These are phyloP conservation scores for Nycteola revayana DNA, from an alignment of 2,888 invertebrate genomes.

Conservation along the genomic window DNA sequence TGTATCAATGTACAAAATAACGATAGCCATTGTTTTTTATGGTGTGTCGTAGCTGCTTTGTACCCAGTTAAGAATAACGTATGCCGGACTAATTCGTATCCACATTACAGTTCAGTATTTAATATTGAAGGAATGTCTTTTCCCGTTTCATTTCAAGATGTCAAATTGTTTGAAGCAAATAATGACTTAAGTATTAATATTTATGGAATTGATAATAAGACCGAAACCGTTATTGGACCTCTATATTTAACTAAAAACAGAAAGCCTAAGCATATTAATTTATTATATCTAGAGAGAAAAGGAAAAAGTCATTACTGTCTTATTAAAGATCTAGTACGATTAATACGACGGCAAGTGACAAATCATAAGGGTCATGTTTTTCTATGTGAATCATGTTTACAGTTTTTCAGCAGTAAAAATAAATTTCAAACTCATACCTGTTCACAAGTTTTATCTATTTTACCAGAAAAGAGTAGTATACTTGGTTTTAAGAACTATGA, in stretches of 20 bases:
- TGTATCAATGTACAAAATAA: too few species aligned
- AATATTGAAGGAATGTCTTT: too few species aligned
- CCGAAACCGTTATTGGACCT: conserved; percentile 24
- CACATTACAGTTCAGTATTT: too few species aligned
- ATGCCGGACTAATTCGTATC: too few species aligned
- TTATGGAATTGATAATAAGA: too few species aligned
- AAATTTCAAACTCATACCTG: conserved; percentile 4
- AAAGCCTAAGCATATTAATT: conserved; percentile 19
- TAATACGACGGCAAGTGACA: conserved; percentile 17
- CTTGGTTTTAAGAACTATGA: conserved; percentile 18
- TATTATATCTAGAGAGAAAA: conserved; percentile 17
- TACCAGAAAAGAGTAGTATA: conserved; percentile 10
- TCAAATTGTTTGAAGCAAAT: too few species aligned
- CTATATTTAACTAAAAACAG: conserved; percentile 11
- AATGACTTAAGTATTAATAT: too few species aligned
- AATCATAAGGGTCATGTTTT: conserved; percentile 14
- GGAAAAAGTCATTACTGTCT: conserved; percentile 19
- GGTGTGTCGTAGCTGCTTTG: too few species aligned
- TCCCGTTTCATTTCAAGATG: too few species aligned
- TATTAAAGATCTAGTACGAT: conserved; percentile 19
- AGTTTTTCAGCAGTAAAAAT: conserved; percentile 12
- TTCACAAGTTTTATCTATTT: conserved; percentile 9
- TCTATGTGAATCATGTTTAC: conserved; percentile 21
- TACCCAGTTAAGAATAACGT: too few species aligned
- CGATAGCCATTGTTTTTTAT: too few species aligned